Evolutionary conservation across 2,888 invertebrate species (phyloP), one percentile per base, ranked within the genome.

Genomic region (Temnothorax unifasciatus): DNA sequence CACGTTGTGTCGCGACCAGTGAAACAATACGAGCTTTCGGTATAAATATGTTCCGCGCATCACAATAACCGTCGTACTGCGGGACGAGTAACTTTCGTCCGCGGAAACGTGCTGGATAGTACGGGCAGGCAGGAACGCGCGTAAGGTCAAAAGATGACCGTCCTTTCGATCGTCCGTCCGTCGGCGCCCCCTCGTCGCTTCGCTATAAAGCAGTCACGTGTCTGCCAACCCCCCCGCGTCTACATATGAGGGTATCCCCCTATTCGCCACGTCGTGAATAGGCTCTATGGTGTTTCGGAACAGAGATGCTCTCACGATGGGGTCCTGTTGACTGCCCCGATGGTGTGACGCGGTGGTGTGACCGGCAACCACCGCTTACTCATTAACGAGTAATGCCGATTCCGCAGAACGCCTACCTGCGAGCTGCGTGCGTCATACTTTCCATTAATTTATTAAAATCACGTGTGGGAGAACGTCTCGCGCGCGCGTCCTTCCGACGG

Each of bases 151-250:
- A 93, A 94, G 91, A 91, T 92, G 90, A 92, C 88, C 93, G 90
- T 88, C 86, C 85, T 82, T 54, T 86, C 88, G 69, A 76, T 61
- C 82, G 57, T 57, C n/a, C 15, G 15, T 47, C 54, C 47, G 2
- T 81, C 86, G 83, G 83, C 87, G 38, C 69, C 87, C 90, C 87
- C 86, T 90, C 84, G 86, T 79, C 83, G 85, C 81, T 88, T 86
- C 84, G 88, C 92, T 92, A 92, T 92, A 93, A 93, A 93, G 92
- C 90, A 93, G 94, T 93, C 94, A 93, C 94, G 94, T 94, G 94
- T 93, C 90, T 47, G 79, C 47, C 29, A 34, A 50, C 73, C 21
- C 69, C 86, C 83, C 85, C 86, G 85, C 88, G 84, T 85, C 85
- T 89, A 86, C n/a, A 54, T 85, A 92, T 87, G 90, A 90, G 91